Evolutionary conservation across 2,888 invertebrate genomes (phyloP), one percentile per base, ranked within the genome.

Genomic region (Crematogaster levior): DNA sequence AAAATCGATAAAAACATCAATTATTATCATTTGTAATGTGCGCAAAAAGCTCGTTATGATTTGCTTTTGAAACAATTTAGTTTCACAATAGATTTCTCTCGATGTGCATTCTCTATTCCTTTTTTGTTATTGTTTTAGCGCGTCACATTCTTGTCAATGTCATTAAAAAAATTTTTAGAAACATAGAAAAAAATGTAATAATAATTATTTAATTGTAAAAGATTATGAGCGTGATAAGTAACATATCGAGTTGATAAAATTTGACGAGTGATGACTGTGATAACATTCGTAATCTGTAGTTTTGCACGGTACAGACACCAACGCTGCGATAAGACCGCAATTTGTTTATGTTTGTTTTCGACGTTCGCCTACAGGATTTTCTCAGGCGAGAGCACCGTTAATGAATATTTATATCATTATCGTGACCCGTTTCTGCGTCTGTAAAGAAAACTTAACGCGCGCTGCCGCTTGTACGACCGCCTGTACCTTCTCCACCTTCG

Each of bases 391-490:
- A 81, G 77, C 53, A 21, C 66, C 79, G 70, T 86, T 88, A 88
- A 91, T 90, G 91, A 91, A 91, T 92, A 92, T 91, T 91, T 90
- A 90, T 89, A 85, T 74, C 74, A 74, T 88, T 88, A 90, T 87
- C 88, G 80, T 65, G 73, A 80, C 68, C 37, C 66, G 74, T 80
- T 74, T 79, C 77, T 85, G 82, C 58, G 63, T 34, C 27, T 37
- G 56, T 60, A 81, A 83, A 77, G 86, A 85, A 88, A 86, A 82
- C 73, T 84, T 70, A 48, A 56, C 73, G 70, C 73, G 70, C 82
- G 34, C n/a, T 63, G 72, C 40, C 79, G 27, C 46, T 56, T 30
- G 53, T 56, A 37, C 60, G 40, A 27, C 66, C n/a, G n/a, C n/a
- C n/a, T n/a, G n/a, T n/a, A n/a, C n/a, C 63, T 58, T 51, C 21